Percentiles rank a stretch among this genome's conserved stretches.
These are phyloP conservation scores for Sialis lutaria DNA, from an alignment of 2,888 invertebrate genomes.

Conservation along the genomic window DNA sequence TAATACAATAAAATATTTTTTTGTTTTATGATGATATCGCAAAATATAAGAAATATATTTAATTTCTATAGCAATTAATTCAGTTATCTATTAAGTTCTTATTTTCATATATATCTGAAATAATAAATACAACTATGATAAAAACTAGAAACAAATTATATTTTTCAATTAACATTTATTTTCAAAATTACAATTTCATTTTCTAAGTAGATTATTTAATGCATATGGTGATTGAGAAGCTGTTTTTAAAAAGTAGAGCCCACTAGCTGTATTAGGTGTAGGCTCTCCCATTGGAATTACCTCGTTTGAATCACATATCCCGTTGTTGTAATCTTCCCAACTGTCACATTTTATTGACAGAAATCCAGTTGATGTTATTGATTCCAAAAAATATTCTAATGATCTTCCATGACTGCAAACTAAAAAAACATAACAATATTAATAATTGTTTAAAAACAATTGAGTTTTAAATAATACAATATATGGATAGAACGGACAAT, in stretches of 20 bases:
- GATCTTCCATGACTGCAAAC: slow-evolving; percentile 30
- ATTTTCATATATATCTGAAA: too few species aligned
- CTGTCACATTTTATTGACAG: slow-evolving; percentile 22
- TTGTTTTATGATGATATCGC: too few species aligned
- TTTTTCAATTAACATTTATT: neutral
- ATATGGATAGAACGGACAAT: too few species aligned
- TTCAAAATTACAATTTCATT: neutral
- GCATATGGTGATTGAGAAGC: neutral
- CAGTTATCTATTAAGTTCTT: too few species aligned
- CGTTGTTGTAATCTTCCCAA: slow-evolving; percentile 19
- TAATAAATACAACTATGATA: too few species aligned
- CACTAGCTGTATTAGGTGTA: neutral
- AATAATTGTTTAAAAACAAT: neutral
- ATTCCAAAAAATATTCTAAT: slow-evolving; percentile 28
- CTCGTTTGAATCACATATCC: slow-evolving; percentile 15
- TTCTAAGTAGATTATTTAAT: too few species aligned
- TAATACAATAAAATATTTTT: too few species aligned
- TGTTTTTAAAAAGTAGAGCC: neutral
- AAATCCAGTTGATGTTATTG: slow-evolving; percentile 22
- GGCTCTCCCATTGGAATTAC: neutral
- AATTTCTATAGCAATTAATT: too few species aligned
- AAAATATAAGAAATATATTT: too few species aligned
- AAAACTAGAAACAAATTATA: too few species aligned
- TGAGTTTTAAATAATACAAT: too few species aligned
- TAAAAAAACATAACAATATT: slow-evolving; percentile 14